A percentile compares a stretch with the other conserved stretches of the same genome.
These are phyloP conservation scores for Glandiceps talaboti DNA, from an alignment of 53 echinoderm and acorn worm genomes.

Conservation along the genomic window DNA sequence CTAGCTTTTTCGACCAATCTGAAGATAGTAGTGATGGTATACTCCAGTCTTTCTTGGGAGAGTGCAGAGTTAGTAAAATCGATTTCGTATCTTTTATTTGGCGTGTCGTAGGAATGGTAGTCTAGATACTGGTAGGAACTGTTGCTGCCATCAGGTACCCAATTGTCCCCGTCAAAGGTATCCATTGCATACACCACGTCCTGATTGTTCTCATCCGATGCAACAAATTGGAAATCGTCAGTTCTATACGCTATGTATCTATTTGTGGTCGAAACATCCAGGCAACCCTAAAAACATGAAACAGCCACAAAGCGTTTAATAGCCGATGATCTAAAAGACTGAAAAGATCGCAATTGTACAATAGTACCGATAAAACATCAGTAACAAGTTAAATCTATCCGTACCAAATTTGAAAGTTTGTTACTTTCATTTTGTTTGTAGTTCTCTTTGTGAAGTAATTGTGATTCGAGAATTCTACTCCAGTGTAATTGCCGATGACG, in stretches of 20 bases:
- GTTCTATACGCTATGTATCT: slow-evolving; percentile 51
- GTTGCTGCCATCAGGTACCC: slow-evolving; percentile 21
- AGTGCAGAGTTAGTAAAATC: slow-evolving; percentile 51
- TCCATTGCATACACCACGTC: slow-evolving; percentile 6
- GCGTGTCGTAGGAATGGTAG: slow-evolving; percentile 26
- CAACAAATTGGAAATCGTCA: slow-evolving; percentile 23
- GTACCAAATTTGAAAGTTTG: too few species aligned
- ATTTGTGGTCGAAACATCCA: slow-evolving; percentile 9
- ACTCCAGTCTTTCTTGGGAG: slow-evolving; percentile 35
- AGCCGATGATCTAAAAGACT: too few species aligned
- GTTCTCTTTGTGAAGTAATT: too few species aligned
- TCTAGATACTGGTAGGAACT: slow-evolving; percentile 31
- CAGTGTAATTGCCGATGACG: too few species aligned
- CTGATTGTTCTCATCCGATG: not conserved
- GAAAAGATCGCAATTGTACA: too few species aligned
- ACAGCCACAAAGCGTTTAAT: too few species aligned
- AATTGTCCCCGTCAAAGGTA: slow-evolving; percentile 10
- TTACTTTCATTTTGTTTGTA: too few species aligned
- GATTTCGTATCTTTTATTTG: slow-evolving; percentile 25
- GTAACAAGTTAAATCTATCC: not conserved
- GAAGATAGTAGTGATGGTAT: slow-evolving; percentile 66
- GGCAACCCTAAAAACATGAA: slow-evolving; percentile 33
- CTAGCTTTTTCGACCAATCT: slow-evolving; percentile 8
- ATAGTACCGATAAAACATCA: not conserved
- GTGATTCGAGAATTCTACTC: too few species aligned